phyloP scores from a whole-genome alignment of 92 coral and sea anemone genomes.

The Zoanthus sociatus region DNA sequence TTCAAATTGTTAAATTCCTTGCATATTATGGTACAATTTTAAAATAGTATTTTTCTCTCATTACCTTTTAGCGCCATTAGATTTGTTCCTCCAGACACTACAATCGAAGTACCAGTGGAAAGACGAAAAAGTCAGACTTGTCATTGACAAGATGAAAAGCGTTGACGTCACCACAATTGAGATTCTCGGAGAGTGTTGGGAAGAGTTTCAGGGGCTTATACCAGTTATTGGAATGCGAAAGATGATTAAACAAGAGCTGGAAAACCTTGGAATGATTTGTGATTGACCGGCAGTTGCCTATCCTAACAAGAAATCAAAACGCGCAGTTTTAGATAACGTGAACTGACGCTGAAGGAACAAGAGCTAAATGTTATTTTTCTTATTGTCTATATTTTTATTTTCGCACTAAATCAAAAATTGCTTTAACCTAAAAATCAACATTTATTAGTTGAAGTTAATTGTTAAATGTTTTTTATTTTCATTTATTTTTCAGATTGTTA shows the following conservation, averaged over 20 bases:
- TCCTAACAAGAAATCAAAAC: background rate
- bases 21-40: too few relatives aligned
- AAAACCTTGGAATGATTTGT: conserved; percentile 9
- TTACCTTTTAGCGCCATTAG: conserved; percentile 45
- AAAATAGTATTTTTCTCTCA: too few relatives aligned
- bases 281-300: background rate
- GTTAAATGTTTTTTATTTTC: too few relatives aligned
- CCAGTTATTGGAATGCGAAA: conserved; percentile 38
- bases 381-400: too few relatives aligned
- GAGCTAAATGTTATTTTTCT: too few relatives aligned
- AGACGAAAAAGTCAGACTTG: conserved; percentile 34
- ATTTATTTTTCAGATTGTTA: too few relatives aligned
- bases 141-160: conserved; percentile 40
- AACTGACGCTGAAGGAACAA: too few relatives aligned
- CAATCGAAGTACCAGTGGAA: conserved; percentile 59
- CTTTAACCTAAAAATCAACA: too few relatives aligned
- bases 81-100: conserved; percentile 54
- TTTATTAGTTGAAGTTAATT: too few relatives aligned
- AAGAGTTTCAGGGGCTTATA: conserved; percentile 45
- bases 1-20: too few relatives aligned
- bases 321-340: too few relatives aligned
- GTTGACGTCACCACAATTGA: conserved; percentile 75
- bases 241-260: conserved; percentile 1
- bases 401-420: too few relatives aligned
- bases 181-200: conserved; percentile 73